A percentile compares a stretch with the other conserved stretches of the same genome.
Conservation (phyloP, 2,797 vertebrate genomes). For the Heterohyrax brucei region DNA sequence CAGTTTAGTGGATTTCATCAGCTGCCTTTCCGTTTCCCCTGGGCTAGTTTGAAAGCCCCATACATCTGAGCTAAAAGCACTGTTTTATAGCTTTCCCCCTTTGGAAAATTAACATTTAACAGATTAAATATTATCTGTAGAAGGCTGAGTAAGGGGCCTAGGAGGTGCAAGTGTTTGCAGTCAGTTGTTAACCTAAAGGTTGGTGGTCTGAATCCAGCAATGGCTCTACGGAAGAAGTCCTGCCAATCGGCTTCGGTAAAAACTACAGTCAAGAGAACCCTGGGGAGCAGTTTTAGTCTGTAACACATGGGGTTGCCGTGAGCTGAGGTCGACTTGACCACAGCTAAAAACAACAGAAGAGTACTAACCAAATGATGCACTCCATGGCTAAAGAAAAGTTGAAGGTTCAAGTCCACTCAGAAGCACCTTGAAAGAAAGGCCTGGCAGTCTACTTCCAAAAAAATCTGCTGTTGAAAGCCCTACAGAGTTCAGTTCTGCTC, state of each 20-base stretch:
- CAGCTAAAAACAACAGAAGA: background rate
- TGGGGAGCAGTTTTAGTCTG: background rate
- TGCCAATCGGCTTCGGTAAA: background rate
- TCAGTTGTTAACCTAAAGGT: background rate
- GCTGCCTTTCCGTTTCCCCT: background rate
- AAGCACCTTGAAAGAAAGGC: background rate
- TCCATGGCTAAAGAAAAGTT: background rate
- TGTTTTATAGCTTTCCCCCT: background rate
- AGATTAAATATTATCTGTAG: background rate
- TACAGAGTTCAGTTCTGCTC: background rate
- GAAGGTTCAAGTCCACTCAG: background rate
- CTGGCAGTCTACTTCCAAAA: background rate
- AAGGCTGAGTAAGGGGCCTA: background rate
- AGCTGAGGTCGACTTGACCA: background rate
- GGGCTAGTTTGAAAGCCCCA: background rate
- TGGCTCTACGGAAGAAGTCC: background rate
- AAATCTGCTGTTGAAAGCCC: background rate
- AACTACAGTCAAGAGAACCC: background rate
- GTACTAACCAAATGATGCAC: background rate
- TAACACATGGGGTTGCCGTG: background rate
- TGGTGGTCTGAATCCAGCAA: background rate
- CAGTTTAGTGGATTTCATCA: background rate
- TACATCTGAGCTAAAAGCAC: background rate
- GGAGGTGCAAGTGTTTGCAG: background rate
- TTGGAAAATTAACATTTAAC: background rate